Conservation (phyloP, 2,888 invertebrate species). For the Scrobipalpa costella region DNA sequence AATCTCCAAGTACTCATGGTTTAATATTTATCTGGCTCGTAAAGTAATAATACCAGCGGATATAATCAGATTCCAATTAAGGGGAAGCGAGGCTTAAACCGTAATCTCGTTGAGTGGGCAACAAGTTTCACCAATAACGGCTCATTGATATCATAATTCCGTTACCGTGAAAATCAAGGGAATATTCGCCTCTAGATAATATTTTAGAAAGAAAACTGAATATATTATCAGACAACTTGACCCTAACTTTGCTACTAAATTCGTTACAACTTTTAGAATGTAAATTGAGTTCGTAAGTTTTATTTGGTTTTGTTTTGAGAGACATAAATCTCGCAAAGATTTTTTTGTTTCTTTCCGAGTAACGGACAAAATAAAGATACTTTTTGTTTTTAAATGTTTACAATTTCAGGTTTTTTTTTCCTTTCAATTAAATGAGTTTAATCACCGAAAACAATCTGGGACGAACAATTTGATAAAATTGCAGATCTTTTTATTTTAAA, state of each 20-base stretch:
- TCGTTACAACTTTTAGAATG: conserved; percentile 14
- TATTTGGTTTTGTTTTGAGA: neutral
- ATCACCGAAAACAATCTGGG: neutral
- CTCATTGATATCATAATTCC: conserved; percentile 3
- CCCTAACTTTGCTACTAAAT: conserved; percentile 14
- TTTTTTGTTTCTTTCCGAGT: no score
- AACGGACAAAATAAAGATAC: no score
- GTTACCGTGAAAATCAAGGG: conserved; percentile 4
- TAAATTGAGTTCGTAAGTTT: neutral
- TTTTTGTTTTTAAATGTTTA: no score
- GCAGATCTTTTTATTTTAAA: neutral
- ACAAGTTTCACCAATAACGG: conserved; percentile 5
- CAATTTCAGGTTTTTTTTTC: no score
- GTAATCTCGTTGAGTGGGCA: conserved; percentile 1
- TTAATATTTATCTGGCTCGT: neutral
- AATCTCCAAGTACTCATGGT: neutral
- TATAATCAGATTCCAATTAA: conserved; percentile 13
- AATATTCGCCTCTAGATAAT: neutral
- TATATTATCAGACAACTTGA: conserved; percentile 2
- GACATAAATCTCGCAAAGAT: neutral
- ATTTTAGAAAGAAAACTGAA: neutral
- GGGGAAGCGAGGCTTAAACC: conserved; percentile 2
- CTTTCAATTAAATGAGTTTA: no score
- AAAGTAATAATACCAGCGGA: neutral
- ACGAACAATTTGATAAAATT: neutral